A percentile compares a stretch with the other conserved stretches of the same genome.
These are phyloP conservation scores for Cyprinus carpio DNA, from an alignment of 2,113 vertebrate genomes.

Conservation along the genomic window DNA sequence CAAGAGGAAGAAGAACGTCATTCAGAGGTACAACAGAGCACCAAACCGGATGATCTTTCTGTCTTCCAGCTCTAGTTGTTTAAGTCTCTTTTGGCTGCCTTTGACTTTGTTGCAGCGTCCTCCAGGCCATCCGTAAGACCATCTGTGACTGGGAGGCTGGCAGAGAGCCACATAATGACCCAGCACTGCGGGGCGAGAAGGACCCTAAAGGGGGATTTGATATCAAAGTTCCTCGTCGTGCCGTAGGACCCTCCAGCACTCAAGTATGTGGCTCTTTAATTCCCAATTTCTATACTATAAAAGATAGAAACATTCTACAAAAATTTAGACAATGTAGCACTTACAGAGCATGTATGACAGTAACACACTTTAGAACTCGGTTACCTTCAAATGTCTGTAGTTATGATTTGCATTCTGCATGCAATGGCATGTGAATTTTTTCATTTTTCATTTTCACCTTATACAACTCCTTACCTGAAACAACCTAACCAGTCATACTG, in stretches of 20 bases:
- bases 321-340: background rate
- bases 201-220: constrained; percentile 91
- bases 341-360: no score
- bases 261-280: constrained; percentile 73
- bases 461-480: background rate
- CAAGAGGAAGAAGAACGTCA: constrained; percentile 89
- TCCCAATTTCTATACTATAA: background rate
- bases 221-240: constrained; percentile 86
- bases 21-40: constrained; percentile 78
- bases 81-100: background rate
- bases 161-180: constrained; percentile 85
- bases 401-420: background rate
- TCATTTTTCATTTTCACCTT: background rate
- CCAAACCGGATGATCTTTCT: background rate
- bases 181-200: constrained; percentile 85
- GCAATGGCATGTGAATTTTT: background rate
- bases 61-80: constrained; percentile 2
- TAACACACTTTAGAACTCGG: no score
- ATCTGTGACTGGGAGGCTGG: constrained; percentile 88
- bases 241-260: constrained; percentile 88
- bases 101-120: constrained; percentile 73
- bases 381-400: background rate
- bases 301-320: background rate
- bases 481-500: background rate
- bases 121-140: constrained; percentile 89